These are phyloP conservation scores for Ia io DNA, from an alignment of 2,113 vertebrate genomes.

Conservation along the genomic window DNA sequence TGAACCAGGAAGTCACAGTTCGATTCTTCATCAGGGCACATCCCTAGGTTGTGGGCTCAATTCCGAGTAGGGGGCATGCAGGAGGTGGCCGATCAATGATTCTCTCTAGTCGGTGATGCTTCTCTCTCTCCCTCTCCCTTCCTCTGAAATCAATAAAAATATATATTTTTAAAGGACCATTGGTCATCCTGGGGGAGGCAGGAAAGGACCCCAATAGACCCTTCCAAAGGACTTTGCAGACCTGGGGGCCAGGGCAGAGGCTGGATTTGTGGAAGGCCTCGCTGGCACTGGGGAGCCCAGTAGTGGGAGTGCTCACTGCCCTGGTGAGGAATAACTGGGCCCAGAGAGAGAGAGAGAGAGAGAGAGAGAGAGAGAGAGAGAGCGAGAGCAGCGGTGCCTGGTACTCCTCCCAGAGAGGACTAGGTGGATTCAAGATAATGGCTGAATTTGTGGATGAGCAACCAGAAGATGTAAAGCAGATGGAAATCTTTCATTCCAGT, in stretches of 20 bases:
- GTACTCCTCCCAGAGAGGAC: neutral
- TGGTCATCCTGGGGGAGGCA: neutral
- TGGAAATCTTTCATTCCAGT: conserved; percentile 91
- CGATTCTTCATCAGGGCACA: too few species aligned
- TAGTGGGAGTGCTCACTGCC: neutral
- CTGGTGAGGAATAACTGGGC: neutral
- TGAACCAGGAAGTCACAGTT: too few species aligned
- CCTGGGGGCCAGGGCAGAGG: neutral
- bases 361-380: too few species aligned
- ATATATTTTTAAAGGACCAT: neutral
- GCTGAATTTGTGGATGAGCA: conserved; percentile 95
- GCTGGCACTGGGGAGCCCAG: neutral
- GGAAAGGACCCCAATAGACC: neutral
- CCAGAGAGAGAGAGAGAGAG: too few species aligned
- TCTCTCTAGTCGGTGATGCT: too few species aligned
- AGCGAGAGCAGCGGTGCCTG: rapidly evolving
- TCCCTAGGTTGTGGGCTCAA: too few species aligned
- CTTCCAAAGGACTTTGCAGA: neutral
- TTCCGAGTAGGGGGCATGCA: too few species aligned
- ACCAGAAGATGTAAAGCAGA: conserved; percentile 91
- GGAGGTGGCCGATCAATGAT: too few species aligned
- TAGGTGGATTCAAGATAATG: conserved; percentile 44
- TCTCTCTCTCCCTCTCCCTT: too few species aligned
- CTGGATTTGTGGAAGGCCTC: neutral
- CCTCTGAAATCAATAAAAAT: too few species aligned